phyloP scores from a whole-genome alignment of 1,140 invertebrate genomes.

The Neodiprion pinetum region DNA sequence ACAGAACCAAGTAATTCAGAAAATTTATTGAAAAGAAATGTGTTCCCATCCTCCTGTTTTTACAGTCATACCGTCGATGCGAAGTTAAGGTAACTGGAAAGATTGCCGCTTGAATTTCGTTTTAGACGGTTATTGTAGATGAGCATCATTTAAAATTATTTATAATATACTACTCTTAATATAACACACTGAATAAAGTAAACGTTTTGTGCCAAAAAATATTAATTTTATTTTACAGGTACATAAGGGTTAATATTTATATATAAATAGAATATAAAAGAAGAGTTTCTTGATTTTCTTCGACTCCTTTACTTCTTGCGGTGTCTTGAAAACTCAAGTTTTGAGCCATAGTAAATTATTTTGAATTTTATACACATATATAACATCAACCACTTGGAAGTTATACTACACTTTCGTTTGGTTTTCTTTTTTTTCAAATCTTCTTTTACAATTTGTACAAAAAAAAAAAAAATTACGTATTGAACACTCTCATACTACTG shows the following conservation, averaged over 20 bases:
- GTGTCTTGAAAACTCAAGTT: background rate
- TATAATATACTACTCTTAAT: slow-evolving; percentile 18
- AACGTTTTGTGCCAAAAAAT: slow-evolving; percentile 18
- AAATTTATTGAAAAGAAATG: too few species aligned
- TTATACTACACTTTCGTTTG: slow-evolving; percentile 29
- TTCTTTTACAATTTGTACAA: background rate
- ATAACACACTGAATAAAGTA: slow-evolving; percentile 34
- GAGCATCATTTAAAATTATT: slow-evolving; percentile 4
- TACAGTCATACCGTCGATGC: too few species aligned
- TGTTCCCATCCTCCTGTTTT: too few species aligned
- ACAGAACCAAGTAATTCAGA: too few species aligned
- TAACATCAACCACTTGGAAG: slow-evolving; percentile 27
- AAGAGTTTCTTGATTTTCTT: slow-evolving; percentile 14
- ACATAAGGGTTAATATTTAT: slow-evolving; percentile 42
- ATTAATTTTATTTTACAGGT: slow-evolving; percentile 47
- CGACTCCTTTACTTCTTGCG: slow-evolving; percentile 11
- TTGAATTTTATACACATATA: slow-evolving; percentile 27
- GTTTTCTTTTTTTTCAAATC: background rate
- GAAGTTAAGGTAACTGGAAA: too few species aligned
- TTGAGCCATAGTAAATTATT: slow-evolving; percentile 26
- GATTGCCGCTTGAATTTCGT: too few species aligned
- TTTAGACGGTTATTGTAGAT: too few species aligned
- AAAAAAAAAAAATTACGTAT: too few species aligned
- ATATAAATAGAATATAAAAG: slow-evolving; percentile 25
- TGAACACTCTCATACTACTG: background rate